phyloP scores from a whole-genome alignment of 2,888 invertebrate genomes.

The Coleophora deauratella region DNA sequence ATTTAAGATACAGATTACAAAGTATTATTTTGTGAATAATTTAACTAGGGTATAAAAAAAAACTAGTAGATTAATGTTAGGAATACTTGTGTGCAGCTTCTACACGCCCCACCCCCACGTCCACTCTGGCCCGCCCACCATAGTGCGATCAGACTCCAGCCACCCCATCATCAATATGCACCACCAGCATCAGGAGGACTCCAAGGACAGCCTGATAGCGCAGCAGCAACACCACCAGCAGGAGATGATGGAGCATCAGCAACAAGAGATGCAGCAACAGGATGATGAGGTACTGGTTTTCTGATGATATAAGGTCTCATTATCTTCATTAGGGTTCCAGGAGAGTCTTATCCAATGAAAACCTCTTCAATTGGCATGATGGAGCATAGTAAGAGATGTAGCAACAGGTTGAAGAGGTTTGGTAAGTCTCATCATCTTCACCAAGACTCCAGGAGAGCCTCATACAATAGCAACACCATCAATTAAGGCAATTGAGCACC shows the following conservation, averaged over 20 bases:
- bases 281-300: constrained; percentile 52
- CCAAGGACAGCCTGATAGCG: constrained; percentile 63
- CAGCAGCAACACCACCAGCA: constrained; percentile 68
- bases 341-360: constrained; percentile 68
- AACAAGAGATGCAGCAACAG: constrained; percentile 63
- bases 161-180: constrained; percentile 63
- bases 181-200: constrained; percentile 60
- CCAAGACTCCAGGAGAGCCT: too few species aligned
- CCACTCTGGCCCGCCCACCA: constrained; percentile 61
- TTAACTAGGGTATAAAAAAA: too few species aligned
- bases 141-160: constrained; percentile 59
- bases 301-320: background rate
- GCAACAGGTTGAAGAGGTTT: constrained; percentile 64
- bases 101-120: constrained; percentile 64
- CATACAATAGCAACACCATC: constrained; percentile 62
- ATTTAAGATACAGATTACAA: too few species aligned
- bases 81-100: constrained; percentile 49
- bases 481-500: constrained; percentile 67
- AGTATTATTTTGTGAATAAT: too few species aligned
- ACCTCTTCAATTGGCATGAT: constrained; percentile 65
- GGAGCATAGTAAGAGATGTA: constrained; percentile 67
- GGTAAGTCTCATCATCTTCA: background rate
- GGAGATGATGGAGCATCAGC: constrained; percentile 60
- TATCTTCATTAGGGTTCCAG: constrained; percentile 42
- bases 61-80: too few species aligned